A percentile compares a stretch with the other conserved stretches of the same genome.
Conservation (phyloP, 1,140 invertebrate species). For the Globodera ellingtonae region DNA sequence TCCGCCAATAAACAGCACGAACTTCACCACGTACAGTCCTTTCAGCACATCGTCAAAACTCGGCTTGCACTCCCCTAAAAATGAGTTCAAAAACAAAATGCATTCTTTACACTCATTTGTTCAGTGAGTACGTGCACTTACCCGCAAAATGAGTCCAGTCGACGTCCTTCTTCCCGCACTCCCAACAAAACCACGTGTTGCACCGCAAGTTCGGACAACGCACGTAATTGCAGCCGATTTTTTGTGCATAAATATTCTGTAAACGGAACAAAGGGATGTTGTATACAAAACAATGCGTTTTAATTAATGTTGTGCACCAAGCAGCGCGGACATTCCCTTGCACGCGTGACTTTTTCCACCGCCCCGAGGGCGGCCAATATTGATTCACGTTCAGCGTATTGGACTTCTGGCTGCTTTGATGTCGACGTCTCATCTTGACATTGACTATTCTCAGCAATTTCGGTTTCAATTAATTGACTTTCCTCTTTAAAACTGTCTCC, state of each 20-base stretch:
- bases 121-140: neutral
- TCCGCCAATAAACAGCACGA: conserved; percentile 15
- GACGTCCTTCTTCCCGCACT: conserved; percentile 28
- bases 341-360: neutral
- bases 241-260: conserved; percentile 40
- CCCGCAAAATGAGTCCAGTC: conserved; percentile 33
- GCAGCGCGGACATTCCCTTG: conserved; percentile 30
- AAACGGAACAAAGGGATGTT: neutral
- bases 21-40: conserved; percentile 22
- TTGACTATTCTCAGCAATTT: no score
- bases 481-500: no score
- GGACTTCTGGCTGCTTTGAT: no score
- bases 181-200: conserved; percentile 42
- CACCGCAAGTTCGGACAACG: conserved; percentile 40
- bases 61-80: conserved; percentile 13
- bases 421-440: no score
- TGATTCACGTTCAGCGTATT: conserved; percentile 7
- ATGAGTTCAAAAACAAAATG: neutral
- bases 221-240: conserved; percentile 36
- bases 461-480: no score
- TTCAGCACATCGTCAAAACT: conserved; percentile 31
- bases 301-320: neutral
- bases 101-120: no score
- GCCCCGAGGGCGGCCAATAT: conserved; percentile 26
- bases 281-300: conserved; percentile 7